Base-by-base conservation (phyloP, 2,888 invertebrate species). In the Protophormia terraenovae region DNA sequence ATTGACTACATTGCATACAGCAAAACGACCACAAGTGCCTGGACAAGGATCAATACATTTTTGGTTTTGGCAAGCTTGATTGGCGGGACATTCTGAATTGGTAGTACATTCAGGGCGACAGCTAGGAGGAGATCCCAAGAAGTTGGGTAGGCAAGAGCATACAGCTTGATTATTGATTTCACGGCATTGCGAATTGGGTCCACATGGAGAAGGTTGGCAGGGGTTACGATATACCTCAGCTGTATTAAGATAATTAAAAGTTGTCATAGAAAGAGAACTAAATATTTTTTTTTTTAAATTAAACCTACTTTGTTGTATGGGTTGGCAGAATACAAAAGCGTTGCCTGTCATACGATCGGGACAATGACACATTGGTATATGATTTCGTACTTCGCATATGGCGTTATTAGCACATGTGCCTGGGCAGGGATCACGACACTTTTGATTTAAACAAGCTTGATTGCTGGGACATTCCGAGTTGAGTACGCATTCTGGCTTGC, bases 41-140 rank as follows among this genome's bases (percentile, higher is more conserved):
- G 94, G 94, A 89, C 96, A 97, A 19, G 97, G 97, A 92, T 97
- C 94, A 64, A 95, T 93, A 91, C 97, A 97, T 93, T 96, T 96
- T 89, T 96, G 96, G 91, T 96, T 96, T 88, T 95, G 95, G 89
- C 97, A 97, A 16, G 97, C 96, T 89, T 95, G 94, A 87, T 95
- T 95, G 41, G 95, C 93, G 7, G 95, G 93, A 92, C 97, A 97
- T 90, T 97, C 97, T 3, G 95, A 94, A 90, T 96, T 97, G n/a
- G 95, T 95, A 6, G 95, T 94, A 91, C 97, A 97, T 91, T 97
- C 96, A 7, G 96, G 96, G 88, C 96, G 94, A 88, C 96, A 97
- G 66, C 95, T 94, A 29, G 96, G 96, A 71, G 97, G 97, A 88
- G 95, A 95, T 77, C 97, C 97, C 67, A 94, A 94, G 91, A 94